These are phyloP conservation scores for Glyptemys insculpta DNA, from an alignment of 2,797 vertebrate species.

Conservation along the genomic window DNA sequence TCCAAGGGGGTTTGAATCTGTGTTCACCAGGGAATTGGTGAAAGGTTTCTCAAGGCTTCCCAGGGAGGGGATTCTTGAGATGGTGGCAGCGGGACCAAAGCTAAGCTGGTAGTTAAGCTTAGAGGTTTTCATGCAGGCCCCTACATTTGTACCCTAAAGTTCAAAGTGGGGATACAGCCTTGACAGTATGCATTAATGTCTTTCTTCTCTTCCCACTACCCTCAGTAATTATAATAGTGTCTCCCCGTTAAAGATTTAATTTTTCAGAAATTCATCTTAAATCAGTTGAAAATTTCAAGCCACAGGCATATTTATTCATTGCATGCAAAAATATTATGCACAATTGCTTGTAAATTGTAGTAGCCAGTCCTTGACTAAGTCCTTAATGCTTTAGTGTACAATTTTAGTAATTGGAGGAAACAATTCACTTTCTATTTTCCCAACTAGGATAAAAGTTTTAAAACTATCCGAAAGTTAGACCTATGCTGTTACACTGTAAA, in stretches of 20 bases:
- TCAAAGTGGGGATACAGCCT: too few species aligned
- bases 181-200: conserved; percentile 20
- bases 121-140: too few species aligned
- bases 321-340: conserved; percentile 3
- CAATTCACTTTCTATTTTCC: conserved; percentile 9
- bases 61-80: too few species aligned
- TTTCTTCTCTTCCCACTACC: conserved; percentile 15
- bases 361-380: conserved; percentile 13
- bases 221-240: conserved; percentile 11
- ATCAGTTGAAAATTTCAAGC: conserved; percentile 13
- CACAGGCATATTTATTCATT: conserved; percentile 27
- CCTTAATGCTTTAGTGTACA: background rate
- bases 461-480: background rate
- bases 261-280: background rate
- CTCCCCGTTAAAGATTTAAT: background rate
- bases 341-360: background rate
- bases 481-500: background rate
- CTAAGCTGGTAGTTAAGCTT: too few species aligned
- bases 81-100: too few species aligned
- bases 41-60: too few species aligned
- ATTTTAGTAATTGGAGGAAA: background rate
- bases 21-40: too few species aligned
- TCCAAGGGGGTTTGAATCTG: too few species aligned
- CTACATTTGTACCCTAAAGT: too few species aligned
- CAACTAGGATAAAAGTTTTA: background rate